Evolutionary conservation across 2,888 invertebrate species (phyloP).

Genomic region (Taphrorychus bicolor): DNA sequence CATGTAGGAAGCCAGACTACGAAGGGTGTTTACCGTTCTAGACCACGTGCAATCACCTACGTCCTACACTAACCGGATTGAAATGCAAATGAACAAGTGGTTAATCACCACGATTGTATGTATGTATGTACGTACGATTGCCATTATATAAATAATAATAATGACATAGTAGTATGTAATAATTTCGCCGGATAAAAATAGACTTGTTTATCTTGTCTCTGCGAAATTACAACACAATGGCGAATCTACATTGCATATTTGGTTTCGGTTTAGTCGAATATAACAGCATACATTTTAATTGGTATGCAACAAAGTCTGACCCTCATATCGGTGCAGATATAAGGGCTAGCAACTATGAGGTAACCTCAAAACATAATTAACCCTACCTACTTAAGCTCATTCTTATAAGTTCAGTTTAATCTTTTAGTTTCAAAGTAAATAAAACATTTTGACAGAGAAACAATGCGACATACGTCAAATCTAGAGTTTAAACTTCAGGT

Average conservation of each 20-base stretch:
- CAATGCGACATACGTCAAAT: too few species aligned
- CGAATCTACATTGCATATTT: constrained; percentile 4
- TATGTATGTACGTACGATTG: not conserved
- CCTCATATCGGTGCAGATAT: too few species aligned
- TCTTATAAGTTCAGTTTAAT: too few species aligned
- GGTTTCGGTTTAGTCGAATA: too few species aligned
- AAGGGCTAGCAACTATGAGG: too few species aligned
- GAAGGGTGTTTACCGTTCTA: not conserved
- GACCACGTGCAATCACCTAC: not conserved
- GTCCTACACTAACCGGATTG: not conserved
- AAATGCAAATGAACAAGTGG: constrained; percentile 1
- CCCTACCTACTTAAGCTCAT: too few species aligned
- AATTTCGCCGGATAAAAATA: constrained; percentile 7
- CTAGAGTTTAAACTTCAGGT: too few species aligned
- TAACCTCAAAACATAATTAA: too few species aligned
- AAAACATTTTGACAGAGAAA: too few species aligned
- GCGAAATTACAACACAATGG: not conserved
- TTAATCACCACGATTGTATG: not conserved
- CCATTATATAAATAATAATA: not conserved
- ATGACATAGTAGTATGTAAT: not conserved
- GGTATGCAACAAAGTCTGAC: too few species aligned
- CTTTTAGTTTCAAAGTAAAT: too few species aligned
- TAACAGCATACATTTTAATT: too few species aligned
- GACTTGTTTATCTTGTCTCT: constrained; percentile 2
- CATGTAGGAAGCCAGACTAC: not conserved